Evolutionary conservation across 2,888 invertebrate genomes (phyloP), one percentile per base, ranked within the genome.

Genomic region (Cryptus viduatorius): DNA sequence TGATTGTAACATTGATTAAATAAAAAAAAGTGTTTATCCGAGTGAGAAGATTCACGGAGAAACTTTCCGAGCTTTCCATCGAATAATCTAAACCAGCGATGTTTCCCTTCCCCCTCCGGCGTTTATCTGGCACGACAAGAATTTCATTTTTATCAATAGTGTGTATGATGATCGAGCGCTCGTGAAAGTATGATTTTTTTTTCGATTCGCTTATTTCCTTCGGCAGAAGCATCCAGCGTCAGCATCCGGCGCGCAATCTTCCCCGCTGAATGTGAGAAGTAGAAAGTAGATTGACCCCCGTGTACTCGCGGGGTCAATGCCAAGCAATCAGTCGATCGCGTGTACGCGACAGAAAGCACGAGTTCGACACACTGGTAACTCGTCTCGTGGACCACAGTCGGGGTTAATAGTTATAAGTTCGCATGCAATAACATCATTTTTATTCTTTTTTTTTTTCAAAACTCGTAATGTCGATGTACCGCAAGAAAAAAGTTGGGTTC

Each of bases 231-330:
- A 64, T 31, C 65, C 59, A 48, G 50, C 50, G 67, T 4, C 37
- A 59, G 78, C 82, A 82, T 82, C 82, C 82, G 75, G 84, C 64
- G 75, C n/a, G 64, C 65, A 59, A 77, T 86, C 83, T 83, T 76
- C 44, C 67, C 73, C 68, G 81, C 84, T 86, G 89, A 90, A 90
- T 90, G 90, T 89, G 89, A 89, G 90, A 90, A 89, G 89, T 92
- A 92, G 92, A 92, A 92, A 92, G 92, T 90, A 89, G 88, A 91
- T 90, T 92, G 92, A 92, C 91, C 91, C 86, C 78, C 53, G 69
- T 42, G 44, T 42, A 37, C 31, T 61, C 10, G 42, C 50, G 71
- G 84, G 91, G 90, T 91, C 91, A 90, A 84, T 88, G 89, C 84
- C 89, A 88, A 80, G 83, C 77, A 84, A 84, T 85, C 86, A 83